Base-by-base conservation (phyloP, 2,797 vertebrate genomes). In the Acropternis orthonyx region DNA sequence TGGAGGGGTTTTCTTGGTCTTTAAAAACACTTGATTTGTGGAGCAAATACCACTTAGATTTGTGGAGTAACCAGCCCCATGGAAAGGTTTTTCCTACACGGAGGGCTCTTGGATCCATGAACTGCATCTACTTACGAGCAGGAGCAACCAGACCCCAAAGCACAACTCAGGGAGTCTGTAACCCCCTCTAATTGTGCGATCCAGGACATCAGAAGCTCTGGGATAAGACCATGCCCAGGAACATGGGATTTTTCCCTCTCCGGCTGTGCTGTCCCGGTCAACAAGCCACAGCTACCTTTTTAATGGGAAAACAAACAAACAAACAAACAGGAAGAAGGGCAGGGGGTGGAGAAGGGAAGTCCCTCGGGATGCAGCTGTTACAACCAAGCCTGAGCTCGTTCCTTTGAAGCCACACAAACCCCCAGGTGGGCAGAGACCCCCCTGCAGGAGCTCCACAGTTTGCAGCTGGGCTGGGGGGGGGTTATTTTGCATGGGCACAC, bases 121-220 rank as follows among this genome's bases (percentile, higher is more conserved):
- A 41, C 4, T 14, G 32, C 63, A 48, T 3, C 24, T 54, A 6
- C 24, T 32, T 15, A 43, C 20, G 43, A 23, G 55, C 12, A 76
- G 30, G 12, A 89, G 39, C 1, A 3, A 69, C 88, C 8, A 4
- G 32, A 71, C 9, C 32, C 44, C 20, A 43, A 85, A 75, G 62
- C 23, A 12, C 14, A 44, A 9, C 32, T 22, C 21, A 3, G 7
- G 63, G 58, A 12, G 21, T 36, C 24, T 54, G 51, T 10, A 49
- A 54, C 13, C 43, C 34, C 0, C 0, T 5, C 2, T 12, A 51
- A 44, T 8, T 0, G 0, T 15, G 58, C 26, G 36, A 77, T 86
- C 58, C 8, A 7, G 67, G 78, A 54, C 17, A 15, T 3, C 27
- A 28, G 30, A 72, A 20, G 67, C 69, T 46, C 59, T 26, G 41